Percentiles rank a stretch among this genome's conserved stretches.
Conservation (phyloP, 2,797 vertebrate species). For the Acestrorhynchus altus region DNA sequence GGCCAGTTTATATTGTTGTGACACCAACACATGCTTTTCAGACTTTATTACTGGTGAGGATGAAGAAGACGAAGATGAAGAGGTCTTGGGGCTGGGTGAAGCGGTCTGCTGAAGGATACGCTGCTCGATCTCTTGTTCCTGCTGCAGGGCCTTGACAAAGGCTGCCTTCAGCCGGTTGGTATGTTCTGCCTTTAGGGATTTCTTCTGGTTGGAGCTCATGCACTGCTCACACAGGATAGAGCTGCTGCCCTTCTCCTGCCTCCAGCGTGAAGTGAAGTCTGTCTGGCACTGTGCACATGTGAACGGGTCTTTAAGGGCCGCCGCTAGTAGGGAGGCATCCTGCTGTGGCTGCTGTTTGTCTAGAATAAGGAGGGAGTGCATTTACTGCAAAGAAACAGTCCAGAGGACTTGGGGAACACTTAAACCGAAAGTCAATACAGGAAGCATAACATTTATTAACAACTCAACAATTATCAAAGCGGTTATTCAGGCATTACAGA, state of each 20-base stretch:
- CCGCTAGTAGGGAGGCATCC: slow-evolving; percentile 31
- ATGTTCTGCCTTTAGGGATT: slow-evolving; percentile 94
- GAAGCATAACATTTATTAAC: background rate
- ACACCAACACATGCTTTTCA: slow-evolving; percentile 74
- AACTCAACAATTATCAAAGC: background rate
- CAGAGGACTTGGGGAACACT: background rate
- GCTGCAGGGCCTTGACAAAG: slow-evolving; percentile 96
- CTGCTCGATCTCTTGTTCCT: slow-evolving; percentile 98
- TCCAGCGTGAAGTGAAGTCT: slow-evolving; percentile 98
- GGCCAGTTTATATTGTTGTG: slow-evolving; percentile 80
- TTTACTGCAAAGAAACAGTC: background rate
- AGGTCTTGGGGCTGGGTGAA: slow-evolving; percentile 64
- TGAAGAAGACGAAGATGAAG: slow-evolving; percentile 62
- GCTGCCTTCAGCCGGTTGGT: slow-evolving; percentile 95
- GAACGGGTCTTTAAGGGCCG: slow-evolving; percentile 87
- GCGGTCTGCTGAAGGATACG: slow-evolving; percentile 90
- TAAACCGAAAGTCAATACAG: no score
- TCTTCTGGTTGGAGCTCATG: slow-evolving; percentile 98
- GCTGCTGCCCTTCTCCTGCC: slow-evolving; percentile 89
- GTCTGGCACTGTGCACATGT: slow-evolving; percentile 96
- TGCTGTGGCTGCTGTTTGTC: slow-evolving; percentile 79
- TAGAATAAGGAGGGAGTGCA: slow-evolving; percentile 37
- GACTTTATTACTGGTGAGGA: slow-evolving; percentile 73
- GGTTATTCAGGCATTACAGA: background rate
- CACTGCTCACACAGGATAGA: slow-evolving; percentile 95